Base-by-base conservation (phyloP, 2,888 invertebrate species). In the Schizotus pectinicornis region DNA sequence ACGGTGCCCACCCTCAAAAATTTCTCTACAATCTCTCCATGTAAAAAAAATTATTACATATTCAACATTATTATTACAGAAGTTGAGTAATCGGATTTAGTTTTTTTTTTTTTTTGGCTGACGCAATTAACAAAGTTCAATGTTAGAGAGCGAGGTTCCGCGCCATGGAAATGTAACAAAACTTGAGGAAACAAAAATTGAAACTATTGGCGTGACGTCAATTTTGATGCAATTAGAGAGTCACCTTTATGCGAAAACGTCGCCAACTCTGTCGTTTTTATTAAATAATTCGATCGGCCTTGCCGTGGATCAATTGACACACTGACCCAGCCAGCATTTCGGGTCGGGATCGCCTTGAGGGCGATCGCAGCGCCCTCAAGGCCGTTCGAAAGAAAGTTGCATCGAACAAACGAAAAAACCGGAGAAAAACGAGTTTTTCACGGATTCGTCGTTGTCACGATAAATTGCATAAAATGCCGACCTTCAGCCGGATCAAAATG, bases 221-320 rank as follows among this genome's bases (percentile, higher is more conserved):
- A n/a, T n/a, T n/a, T n/a, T n/a, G n/a, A n/a, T n/a, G n/a, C 22
- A 22, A 22, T 22, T 3, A 22, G 22, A 22, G 22, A 2, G 22
- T 5, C 22, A 22, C 22, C 22, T 22, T 22, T 22, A 22, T 22
- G 22, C 22, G 22, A 22, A 11, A 38, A 38, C 38, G 38, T 38
- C 38, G 38, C 13, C 11, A 38, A 38, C 7, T 8, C 38, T n/a
- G 38, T 7, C 11, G 12, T 39, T 53, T 56, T 49, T 43, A 49
- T 56, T 56, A 48, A 56, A 42, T 43, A 49, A 48, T 42, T 39
- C 41, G 49, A 7, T 35, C 32, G 54, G 35, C 49, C 53, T 37
- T 41, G 55, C 58, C 37, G 52, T 52, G 58, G 58, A 58, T 39
- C 56, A 61, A 59, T 63, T 63, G 63, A 63, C 63, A 61, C 46